Conservation (phyloP, 1,140 invertebrate species). For the Orius insidiosus region DNA sequence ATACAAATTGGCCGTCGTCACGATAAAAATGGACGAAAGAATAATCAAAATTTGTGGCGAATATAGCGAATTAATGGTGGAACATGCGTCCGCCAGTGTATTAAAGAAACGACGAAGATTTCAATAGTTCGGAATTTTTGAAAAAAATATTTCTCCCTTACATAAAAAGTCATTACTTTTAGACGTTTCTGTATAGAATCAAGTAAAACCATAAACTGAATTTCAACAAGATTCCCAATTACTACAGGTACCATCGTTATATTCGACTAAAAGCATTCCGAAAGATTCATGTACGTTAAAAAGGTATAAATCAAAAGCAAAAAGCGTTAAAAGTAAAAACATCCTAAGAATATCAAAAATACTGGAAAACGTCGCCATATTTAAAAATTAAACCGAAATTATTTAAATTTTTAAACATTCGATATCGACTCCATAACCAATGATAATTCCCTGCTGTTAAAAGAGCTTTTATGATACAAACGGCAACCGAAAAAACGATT, state of each 20-base stretch:
- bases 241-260: conserved; percentile 5
- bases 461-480: conserved; percentile 1
- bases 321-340: not conserved
- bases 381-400: not conserved
- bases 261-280: conserved; percentile 2
- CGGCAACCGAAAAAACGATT: not conserved
- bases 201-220: conserved; percentile 11
- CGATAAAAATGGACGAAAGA: conserved; percentile 11
- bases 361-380: not conserved
- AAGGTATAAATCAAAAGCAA: not conserved
- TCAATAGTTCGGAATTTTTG: not conserved
- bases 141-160: not conserved
- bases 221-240: not conserved
- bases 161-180: not conserved
- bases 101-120: not conserved
- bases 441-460: not conserved
- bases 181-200: conserved; percentile 1
- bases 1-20: conserved; percentile 12
- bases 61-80: conserved; percentile 5
- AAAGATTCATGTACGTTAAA: not conserved
- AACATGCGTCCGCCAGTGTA: conserved; percentile 1
- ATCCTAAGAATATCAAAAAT: not conserved
- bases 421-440: conserved; percentile 1
- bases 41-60: conserved; percentile 10
- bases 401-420: conserved; percentile 1